Conservation (phyloP, 1,140 invertebrate genomes). For the Nautilus pompilius region DNA sequence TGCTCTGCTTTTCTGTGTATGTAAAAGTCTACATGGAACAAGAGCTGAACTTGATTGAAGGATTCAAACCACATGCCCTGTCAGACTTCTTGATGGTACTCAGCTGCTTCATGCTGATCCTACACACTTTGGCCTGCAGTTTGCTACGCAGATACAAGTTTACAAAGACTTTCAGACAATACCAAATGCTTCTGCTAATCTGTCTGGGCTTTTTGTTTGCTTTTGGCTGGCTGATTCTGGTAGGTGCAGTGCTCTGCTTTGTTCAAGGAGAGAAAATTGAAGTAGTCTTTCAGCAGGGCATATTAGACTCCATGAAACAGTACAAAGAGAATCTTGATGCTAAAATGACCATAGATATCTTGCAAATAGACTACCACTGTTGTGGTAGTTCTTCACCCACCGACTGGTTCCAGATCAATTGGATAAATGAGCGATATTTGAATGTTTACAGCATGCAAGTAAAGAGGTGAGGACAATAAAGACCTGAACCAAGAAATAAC, state of each 20-base stretch:
- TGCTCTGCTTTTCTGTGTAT: conserved; percentile 2
- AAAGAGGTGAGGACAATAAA: conserved; percentile 9
- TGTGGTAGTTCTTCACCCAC: conserved; percentile 36
- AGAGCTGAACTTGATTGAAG: conserved; percentile 10
- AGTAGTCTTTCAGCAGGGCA: conserved; percentile 15
- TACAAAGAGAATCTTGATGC: conserved; percentile 22
- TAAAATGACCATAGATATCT: conserved; percentile 30
- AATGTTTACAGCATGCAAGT: conserved; percentile 6
- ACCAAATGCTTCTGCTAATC: conserved; percentile 13
- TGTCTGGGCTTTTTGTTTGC: conserved; percentile 9
- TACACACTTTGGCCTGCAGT: conserved; percentile 5
- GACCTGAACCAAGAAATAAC: too few species aligned
- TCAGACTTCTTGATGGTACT: conserved; percentile 12
- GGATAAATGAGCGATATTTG: conserved; percentile 28
- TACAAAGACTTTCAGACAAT: conserved; percentile 8
- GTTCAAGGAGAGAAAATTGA: conserved; percentile 10
- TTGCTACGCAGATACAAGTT: conserved; percentile 9
- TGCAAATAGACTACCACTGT: conserved; percentile 39
- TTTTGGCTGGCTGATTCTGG: conserved; percentile 15
- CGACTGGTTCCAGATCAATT: conserved; percentile 40
- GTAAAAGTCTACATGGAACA: conserved; percentile 14
- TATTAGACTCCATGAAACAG: conserved; percentile 21
- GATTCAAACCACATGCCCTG: conserved; percentile 12
- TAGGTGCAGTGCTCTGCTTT: conserved; percentile 17
- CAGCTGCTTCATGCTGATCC: conserved; percentile 12